Percentiles rank a stretch among this genome's conserved stretches.
Conservation (phyloP, 2,797 vertebrate genomes). For the Catostomus latipinnis region DNA sequence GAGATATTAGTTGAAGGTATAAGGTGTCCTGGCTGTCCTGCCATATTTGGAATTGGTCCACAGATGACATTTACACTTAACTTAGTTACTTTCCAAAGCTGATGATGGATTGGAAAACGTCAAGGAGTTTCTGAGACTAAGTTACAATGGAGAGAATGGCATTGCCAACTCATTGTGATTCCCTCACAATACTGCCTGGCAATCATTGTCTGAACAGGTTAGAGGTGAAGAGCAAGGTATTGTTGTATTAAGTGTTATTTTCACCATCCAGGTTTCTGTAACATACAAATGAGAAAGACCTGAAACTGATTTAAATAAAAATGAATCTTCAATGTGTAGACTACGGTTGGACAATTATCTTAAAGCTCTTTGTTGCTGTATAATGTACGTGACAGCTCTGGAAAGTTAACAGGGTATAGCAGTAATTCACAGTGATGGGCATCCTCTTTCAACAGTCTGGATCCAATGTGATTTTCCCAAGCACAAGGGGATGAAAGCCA, state of each 20-base stretch:
- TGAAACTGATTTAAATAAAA: constrained; percentile 4
- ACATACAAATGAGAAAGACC: neutral
- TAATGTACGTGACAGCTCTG: constrained; percentile 1
- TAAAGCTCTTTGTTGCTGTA: neutral
- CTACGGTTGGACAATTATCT: constrained; percentile 1
- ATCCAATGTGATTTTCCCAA: constrained; percentile 14
- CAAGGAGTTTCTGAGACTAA: constrained; percentile 5
- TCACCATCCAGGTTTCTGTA: neutral
- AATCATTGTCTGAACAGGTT: too few relatives aligned
- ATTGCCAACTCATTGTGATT: constrained; percentile 1
- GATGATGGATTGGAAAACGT: constrained; percentile 24
- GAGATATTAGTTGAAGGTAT: neutral
- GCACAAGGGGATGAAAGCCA: neutral
- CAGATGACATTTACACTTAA: constrained; percentile 28
- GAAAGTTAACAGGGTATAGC: neutral
- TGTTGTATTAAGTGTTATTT: too few relatives aligned
- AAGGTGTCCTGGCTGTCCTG: constrained; percentile 15
- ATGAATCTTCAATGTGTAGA: neutral
- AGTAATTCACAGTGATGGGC: constrained; percentile 1
- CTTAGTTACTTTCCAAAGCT: constrained; percentile 16
- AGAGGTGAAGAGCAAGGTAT: too few relatives aligned
- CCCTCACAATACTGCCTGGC: neutral
- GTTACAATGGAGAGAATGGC: neutral
- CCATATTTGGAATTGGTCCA: constrained; percentile 33
- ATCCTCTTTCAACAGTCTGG: neutral